Conservation (phyloP, 2,797 vertebrate genomes). For the Lophotriccus pileatus region DNA sequence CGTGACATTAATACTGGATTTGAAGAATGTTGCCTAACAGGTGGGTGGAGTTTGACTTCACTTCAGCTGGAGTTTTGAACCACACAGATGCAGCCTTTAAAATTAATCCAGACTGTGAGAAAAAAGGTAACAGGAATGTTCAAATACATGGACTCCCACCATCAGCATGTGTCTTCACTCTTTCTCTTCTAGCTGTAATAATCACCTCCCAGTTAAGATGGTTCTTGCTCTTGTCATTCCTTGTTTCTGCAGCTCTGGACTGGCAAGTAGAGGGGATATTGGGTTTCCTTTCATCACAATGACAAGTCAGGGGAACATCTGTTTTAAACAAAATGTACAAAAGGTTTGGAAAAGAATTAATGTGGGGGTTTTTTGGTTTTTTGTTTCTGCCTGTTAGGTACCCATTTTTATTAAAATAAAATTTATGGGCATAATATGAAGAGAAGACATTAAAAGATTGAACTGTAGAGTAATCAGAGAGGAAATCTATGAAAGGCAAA, state of each 20-base stretch:
- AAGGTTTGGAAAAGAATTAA: constrained; percentile 38
- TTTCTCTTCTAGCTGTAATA: neutral
- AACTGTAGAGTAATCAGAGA: constrained; percentile 31
- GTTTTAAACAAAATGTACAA: constrained; percentile 61
- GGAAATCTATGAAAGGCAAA: constrained; percentile 54
- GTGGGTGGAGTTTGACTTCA: constrained; percentile 52
- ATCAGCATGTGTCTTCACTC: neutral
- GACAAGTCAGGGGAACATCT: constrained; percentile 71
- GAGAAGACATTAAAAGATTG: constrained; percentile 33
- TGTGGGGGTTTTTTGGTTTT: neutral
- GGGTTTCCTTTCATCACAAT: constrained; percentile 45
- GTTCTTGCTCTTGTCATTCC: constrained; percentile 2
- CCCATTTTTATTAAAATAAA: constrained; percentile 75
- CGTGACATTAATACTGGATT: constrained; percentile 46
- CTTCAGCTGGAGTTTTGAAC: constrained; percentile 40
- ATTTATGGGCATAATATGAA: constrained; percentile 69
- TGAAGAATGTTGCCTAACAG: constrained; percentile 37
- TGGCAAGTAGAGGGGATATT: constrained; percentile 45
- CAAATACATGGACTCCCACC: neutral
- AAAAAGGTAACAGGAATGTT: neutral
- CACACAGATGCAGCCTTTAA: neutral
- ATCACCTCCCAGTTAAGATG: neutral
- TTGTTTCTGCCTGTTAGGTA: constrained; percentile 53
- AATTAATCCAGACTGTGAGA: constrained; percentile 31
- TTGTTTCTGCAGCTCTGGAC: constrained; percentile 40